Conservation (phyloP, 2,797 vertebrate species). For the Decapterus maruadsi region DNA sequence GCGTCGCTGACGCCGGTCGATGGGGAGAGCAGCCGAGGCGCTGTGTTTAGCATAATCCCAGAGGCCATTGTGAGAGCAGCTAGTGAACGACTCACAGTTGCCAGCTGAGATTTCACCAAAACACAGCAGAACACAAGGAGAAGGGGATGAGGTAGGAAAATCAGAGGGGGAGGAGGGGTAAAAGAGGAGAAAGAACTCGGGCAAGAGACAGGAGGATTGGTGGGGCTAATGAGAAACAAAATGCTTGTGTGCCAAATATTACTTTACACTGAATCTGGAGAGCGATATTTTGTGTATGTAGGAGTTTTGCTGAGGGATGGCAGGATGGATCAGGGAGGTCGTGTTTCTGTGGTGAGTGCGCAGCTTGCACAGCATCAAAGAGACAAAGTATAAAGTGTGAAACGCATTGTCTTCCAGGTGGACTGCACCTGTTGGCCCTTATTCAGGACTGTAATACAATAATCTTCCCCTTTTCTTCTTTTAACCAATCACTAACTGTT, state of each 20-base stretch:
- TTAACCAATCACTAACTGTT: constrained; percentile 48
- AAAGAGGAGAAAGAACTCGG: constrained; percentile 31
- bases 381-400: constrained; percentile 44
- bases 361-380: constrained; percentile 60
- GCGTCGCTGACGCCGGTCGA: constrained; percentile 82
- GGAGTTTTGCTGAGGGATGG: background rate
- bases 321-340: constrained; percentile 14
- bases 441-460: constrained; percentile 59
- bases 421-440: constrained; percentile 76
- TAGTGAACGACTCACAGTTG: constrained; percentile 96
- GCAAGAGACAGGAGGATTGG: constrained; percentile 21
- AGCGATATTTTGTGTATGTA: constrained; percentile 20
- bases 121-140: constrained; percentile 87
- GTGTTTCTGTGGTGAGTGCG: constrained; percentile 23
- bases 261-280: constrained; percentile 20
- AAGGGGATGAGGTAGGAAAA: constrained; percentile 78
- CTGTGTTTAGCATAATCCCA: constrained; percentile 98
- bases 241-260: constrained; percentile 43
- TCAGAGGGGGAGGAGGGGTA: constrained; percentile 69
- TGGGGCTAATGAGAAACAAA: constrained; percentile 27
- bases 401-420: constrained; percentile 67
- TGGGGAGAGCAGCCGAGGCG: constrained; percentile 82
- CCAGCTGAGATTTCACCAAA: constrained; percentile 99
- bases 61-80: constrained; percentile 94
- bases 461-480: constrained; percentile 25